Conservation (phyloP, 2,797 vertebrate genomes). For the Epinephelus coioides region DNA sequence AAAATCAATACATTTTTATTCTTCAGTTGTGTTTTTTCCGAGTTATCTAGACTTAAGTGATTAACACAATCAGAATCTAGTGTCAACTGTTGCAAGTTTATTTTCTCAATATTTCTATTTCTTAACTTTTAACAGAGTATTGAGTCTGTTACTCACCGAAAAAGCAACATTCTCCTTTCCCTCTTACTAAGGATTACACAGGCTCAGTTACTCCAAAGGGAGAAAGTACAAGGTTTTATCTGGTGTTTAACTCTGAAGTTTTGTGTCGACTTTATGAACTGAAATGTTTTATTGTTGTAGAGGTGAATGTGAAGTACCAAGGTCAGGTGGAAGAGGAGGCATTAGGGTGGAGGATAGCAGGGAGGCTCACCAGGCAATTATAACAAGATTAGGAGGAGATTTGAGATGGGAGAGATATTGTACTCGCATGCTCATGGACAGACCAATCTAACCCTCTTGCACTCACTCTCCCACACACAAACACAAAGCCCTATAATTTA, state of each 20-base stretch:
- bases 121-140: background rate
- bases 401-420: constrained; percentile 68
- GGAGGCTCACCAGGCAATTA: constrained; percentile 79
- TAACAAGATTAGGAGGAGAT: constrained; percentile 79
- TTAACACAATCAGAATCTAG: background rate
- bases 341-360: constrained; percentile 54
- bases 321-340: constrained; percentile 65
- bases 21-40: background rate
- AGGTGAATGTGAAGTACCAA: constrained; percentile 58
- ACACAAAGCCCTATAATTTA: constrained; percentile 65
- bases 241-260: constrained; percentile 48
- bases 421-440: constrained; percentile 52
- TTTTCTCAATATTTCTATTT: background rate
- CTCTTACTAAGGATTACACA: constrained; percentile 24
- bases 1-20: no score
- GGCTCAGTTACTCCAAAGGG: constrained; percentile 28
- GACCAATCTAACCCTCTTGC: constrained; percentile 50
- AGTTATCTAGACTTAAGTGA: background rate
- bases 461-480: constrained; percentile 54
- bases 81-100: background rate
- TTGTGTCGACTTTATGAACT: constrained; percentile 40
- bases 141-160: background rate
- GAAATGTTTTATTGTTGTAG: constrained; percentile 55
- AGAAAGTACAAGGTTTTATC: constrained; percentile 44
- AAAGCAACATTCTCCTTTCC: constrained; percentile 17